phyloP scores from a whole-genome alignment of 2,797 vertebrate genomes.

The Amphiprion clarkii region DNA sequence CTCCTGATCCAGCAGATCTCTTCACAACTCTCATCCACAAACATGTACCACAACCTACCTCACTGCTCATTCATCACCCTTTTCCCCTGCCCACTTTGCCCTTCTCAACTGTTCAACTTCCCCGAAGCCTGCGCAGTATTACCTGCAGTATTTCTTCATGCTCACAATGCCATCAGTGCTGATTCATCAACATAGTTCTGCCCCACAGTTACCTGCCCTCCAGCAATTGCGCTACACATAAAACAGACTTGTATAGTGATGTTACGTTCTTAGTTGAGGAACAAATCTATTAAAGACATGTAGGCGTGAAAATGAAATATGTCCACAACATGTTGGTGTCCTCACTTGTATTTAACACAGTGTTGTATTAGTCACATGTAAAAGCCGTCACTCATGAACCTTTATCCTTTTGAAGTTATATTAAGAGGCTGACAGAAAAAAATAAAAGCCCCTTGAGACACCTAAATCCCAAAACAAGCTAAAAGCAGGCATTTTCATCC shows the following conservation, averaged over 20 bases:
- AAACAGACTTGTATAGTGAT: slow-evolving; percentile 23
- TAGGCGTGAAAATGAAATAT: background rate
- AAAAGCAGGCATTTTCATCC: slow-evolving; percentile 1
- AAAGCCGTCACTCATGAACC: background rate
- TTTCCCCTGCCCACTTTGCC: background rate
- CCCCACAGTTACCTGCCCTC: slow-evolving; percentile 13
- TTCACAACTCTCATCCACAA: slow-evolving; percentile 25
- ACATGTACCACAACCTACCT: slow-evolving; percentile 11
- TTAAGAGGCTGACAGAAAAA: slow-evolving; percentile 13
- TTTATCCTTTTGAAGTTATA: slow-evolving; percentile 21
- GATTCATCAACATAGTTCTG: slow-evolving; percentile 37
- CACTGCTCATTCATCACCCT: background rate
- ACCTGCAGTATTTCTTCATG: background rate
- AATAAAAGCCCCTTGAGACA: background rate
- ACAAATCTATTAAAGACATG: background rate
- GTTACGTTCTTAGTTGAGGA: slow-evolving; percentile 5
- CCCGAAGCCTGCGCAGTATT: background rate
- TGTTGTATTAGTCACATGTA: slow-evolving; percentile 10
- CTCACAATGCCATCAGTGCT: slow-evolving; percentile 8
- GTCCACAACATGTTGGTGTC: background rate
- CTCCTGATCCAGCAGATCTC: slow-evolving; percentile 26
- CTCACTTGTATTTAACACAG: background rate
- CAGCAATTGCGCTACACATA: slow-evolving; percentile 7
- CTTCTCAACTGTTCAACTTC: slow-evolving; percentile 55
- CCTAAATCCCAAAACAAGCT: slow-evolving; percentile 5